Evolutionary conservation across 2,797 vertebrate genomes (phyloP), one percentile per base, ranked within the genome.

Genomic region (Pteropus rufus): DNA sequence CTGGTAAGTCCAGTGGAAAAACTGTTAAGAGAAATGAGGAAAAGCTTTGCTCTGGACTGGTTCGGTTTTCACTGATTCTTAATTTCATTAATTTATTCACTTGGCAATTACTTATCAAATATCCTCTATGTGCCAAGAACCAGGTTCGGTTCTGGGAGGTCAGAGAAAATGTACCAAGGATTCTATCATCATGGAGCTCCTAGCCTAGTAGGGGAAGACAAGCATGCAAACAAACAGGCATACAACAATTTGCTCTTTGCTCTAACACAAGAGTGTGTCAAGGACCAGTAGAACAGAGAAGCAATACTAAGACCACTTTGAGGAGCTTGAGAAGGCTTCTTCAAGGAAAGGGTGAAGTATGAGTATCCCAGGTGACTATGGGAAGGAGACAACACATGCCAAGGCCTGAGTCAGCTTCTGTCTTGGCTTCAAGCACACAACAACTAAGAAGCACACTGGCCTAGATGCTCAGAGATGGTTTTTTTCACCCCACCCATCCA

Each of bases 1-100:
- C 23, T 69, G 39, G 14, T 2, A 62, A 16, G 31, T 72, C 29
- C 41, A 39, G 14, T 29, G 5, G 46, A 89, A 70, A 52, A 56
- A 21, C 5, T 64, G 9, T 56, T 44, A 88, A 72, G 31, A 80
- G 54, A 89, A 84, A 69, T 58, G 39, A 52, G 36, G 34, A 5
- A 14, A 56, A 93, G 39, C 65, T 95, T 75, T 67, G 4, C 16
- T 91, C 41, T 87, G 29, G 65, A 80, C 18, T 54, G n/a, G 34
- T 36, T 62, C 31, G 46, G 6, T 82, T 89, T 91, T 94, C 44
- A 93, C 49, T 85, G 41, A 76, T 58, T 91, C 39, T 96, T 82
- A 44, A 64, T 86, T 86, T 60, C 31, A 83, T 18, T 87, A 23
- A 65, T 44, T 70, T 54, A 58, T 80, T 81, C n/a, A 67, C 39